Evolutionary conservation across 2,797 vertebrate species (phyloP).

Genomic region (Picus viridis): DNA sequence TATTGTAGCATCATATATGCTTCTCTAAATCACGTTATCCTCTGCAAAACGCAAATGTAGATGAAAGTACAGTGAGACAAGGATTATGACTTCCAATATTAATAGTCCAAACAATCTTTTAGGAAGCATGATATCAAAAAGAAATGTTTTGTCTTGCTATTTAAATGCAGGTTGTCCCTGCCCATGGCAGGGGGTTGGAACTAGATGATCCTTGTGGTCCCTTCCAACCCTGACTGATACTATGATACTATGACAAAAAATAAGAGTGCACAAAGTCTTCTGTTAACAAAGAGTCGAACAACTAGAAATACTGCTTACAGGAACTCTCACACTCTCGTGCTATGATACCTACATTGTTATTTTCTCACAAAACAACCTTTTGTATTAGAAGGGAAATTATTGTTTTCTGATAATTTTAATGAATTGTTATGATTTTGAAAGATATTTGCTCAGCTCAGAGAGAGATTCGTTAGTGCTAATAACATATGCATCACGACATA

Average conservation of each 20-base stretch:
- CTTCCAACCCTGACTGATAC: no score
- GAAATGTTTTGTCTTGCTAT: background rate
- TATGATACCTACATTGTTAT: background rate
- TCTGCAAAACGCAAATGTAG: background rate
- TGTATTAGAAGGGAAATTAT: constrained; percentile 38
- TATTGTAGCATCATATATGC: background rate
- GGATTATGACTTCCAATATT: background rate
- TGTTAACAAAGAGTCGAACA: constrained; percentile 36
- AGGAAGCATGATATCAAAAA: background rate
- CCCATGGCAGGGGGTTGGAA: no score
- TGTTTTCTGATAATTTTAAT: constrained; percentile 45
- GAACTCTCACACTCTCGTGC: background rate
- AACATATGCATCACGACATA: background rate
- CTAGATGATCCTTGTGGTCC: no score
- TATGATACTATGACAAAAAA: no score
- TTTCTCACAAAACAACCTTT: constrained; percentile 48
- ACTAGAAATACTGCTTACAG: constrained; percentile 47
- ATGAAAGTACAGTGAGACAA: background rate
- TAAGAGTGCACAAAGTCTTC: constrained; percentile 22
- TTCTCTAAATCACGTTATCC: background rate
- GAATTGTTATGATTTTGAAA: constrained; percentile 28
- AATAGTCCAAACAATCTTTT: background rate
- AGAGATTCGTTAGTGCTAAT: constrained; percentile 34
- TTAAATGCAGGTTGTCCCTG: no score
- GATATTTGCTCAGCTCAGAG: constrained; percentile 24